Evolutionary conservation across 2,113 vertebrate species (phyloP), one percentile per base, ranked within the genome.

Genomic region (Notothenia coriiceps): DNA sequence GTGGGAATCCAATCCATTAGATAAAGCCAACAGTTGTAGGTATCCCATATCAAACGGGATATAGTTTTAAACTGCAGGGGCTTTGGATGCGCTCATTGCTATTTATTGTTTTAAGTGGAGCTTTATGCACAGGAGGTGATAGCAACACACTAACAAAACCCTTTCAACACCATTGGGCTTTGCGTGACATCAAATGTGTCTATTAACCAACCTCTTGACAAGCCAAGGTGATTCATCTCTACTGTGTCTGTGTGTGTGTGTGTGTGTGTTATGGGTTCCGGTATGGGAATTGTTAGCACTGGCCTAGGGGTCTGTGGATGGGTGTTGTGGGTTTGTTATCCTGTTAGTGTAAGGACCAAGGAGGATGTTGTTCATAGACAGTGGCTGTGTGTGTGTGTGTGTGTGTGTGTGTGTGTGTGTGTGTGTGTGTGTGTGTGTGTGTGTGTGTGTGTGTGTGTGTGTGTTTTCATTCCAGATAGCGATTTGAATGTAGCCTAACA

Each of bases 21-120:
- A 93, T 94, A 92, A 93, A 94, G 88, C 87, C 85, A 91, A 77
- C 89, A 86, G 90, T 90, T 92, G 93, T 91, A 85, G 89, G 92
- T 92, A 91, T 95, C 91, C 89, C 86, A 86, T 94, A 94, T 95
- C 91, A 94, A 95, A 94, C 3, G 90, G 82, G 54, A 80, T 79
- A 82, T 87, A 88, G 88, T 92, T 91, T 29, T 92, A 92, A 92
- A 93, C 90, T 88, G 89, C 88, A 84, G 87, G 74, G 83, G 89
- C 91, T 93, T 88, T 87, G 91, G 89, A 90, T 89, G 89, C 81
- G 84, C 84, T 92, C 82, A 84, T 86, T 91, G 88, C 86, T 92
- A 74, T 94, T 94, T 93, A 93, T 93, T 94, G 92, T 94, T 94
- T 93, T 90, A 94, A 94, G 92, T 92, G 88, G 91, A 84, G 89